Evolutionary conservation across 1,140 invertebrate genomes (phyloP), one percentile per base, ranked within the genome.

Genomic region (Leptinotarsa undecemlineata): DNA sequence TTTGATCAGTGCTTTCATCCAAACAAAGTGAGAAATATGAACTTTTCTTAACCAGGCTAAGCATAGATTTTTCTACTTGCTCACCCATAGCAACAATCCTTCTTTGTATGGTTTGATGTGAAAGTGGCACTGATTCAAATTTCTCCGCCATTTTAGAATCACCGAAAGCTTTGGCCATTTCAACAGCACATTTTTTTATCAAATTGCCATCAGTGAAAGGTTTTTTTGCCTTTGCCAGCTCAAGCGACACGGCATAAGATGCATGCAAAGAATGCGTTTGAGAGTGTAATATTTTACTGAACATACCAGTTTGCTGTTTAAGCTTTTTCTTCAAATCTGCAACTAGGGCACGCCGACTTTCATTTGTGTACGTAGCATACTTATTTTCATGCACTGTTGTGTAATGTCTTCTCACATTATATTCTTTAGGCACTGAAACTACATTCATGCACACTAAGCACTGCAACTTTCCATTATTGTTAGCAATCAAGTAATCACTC

Each of bases 401-500:
- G 63, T 73, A 47, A 66, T 73, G 67, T 51, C 19, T 68, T 51
- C 23, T 62, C 33, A 74, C 48, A 68, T 77, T 71, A 48, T 71
- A 77, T 75, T 75, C 68, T 76, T 77, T 77, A 67, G 51, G 71
- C 57, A 66, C 60, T 66, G 33, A 75, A 62, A 76, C 17, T 20
- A 63, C 66, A 23, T 67, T 19, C 62, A 74, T 73, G 48, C 51
- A 33, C 23, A 62, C 68, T 42, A 76, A 47, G 33, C 33, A 66
- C 63, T 74, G 67, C 48, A 74, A 60, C 71, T 72, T 72, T 33
- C 48, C 62, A 75, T 60, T 76, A 78, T 77, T 66, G 51, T 68
- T 23, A 68, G 42, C 48, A 21, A 73, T 72, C 2, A 83, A 89
- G 88, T 87, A 89, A 74, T 88, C 87, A n/a, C 83, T 87, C 33